These are phyloP conservation scores for Apodemus sylvaticus DNA, from an alignment of 2,113 vertebrate genomes.

Conservation along the genomic window DNA sequence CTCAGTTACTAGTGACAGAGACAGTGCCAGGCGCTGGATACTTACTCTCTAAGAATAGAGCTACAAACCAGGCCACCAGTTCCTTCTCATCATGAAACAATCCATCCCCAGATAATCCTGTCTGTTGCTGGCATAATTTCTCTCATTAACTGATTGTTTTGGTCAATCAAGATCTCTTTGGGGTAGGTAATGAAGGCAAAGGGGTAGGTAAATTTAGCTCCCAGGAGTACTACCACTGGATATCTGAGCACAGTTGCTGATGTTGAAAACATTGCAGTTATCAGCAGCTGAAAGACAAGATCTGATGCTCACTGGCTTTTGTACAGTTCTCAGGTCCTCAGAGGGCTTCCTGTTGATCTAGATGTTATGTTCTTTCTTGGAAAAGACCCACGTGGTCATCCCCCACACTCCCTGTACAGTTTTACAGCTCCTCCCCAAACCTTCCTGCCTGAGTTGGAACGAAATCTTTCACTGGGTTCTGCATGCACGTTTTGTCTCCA, in stretches of 20 bases:
- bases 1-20: not conserved
- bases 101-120: not conserved
- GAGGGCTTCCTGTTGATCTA: not conserved
- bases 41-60: not conserved
- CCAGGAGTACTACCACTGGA: not conserved
- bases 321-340: not conserved
- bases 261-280: not conserved
- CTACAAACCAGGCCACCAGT: not conserved
- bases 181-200: not conserved
- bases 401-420: not conserved
- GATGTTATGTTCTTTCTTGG: not conserved
- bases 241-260: not conserved
- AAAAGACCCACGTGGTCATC: not conserved
- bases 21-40: not conserved
- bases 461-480: not conserved
- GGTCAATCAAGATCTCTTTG: slow-evolving; percentile 4
- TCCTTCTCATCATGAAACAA: not conserved
- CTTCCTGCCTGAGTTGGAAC: not conserved
- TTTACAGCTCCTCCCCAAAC: not conserved
- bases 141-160: not conserved
- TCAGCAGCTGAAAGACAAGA: not conserved
- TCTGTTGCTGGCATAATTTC: not conserved
- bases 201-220: not conserved
- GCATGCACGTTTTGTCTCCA: not conserved
- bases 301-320: not conserved